Conservation (phyloP, 2,797 vertebrate species). For the Mycteria americana region DNA sequence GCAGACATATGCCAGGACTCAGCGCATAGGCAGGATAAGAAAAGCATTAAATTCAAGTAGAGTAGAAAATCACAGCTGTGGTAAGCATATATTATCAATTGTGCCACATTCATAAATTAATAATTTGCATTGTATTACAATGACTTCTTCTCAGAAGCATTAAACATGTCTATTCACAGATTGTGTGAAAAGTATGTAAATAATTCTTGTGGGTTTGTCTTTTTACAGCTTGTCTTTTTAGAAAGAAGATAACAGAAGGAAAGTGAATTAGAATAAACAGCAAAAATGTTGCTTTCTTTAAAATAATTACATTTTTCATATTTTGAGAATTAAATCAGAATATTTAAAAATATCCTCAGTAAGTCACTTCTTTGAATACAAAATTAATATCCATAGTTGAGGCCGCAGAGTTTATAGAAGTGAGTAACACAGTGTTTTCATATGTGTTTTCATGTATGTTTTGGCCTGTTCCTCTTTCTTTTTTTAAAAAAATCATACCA, state of each 20-base stretch:
- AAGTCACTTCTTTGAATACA: background rate
- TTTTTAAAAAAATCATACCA: background rate
- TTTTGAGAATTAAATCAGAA: background rate
- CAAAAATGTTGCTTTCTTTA: background rate
- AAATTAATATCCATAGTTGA: background rate
- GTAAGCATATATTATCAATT: conserved; percentile 14
- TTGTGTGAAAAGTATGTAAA: conserved; percentile 20
- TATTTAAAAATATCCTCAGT: background rate
- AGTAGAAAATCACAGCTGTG: conserved; percentile 43
- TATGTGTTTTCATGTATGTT: background rate
- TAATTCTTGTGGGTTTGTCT: conserved; percentile 26
- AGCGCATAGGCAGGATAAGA: background rate
- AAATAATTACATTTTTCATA: background rate
- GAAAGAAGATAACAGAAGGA: background rate
- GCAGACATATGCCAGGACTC: background rate
- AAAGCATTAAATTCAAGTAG: conserved; percentile 16
- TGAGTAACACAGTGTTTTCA: background rate
- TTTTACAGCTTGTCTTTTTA: conserved; percentile 3
- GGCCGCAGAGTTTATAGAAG: background rate
- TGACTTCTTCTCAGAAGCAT: conserved; percentile 27
- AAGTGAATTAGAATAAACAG: conserved; percentile 24
- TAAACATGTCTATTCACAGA: conserved; percentile 6
- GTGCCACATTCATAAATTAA: conserved; percentile 43
- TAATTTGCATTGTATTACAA: conserved; percentile 36
- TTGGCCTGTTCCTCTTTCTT: background rate